Base-by-base conservation (phyloP, 2,888 invertebrate genomes). In the Xiphydria camelus region DNA sequence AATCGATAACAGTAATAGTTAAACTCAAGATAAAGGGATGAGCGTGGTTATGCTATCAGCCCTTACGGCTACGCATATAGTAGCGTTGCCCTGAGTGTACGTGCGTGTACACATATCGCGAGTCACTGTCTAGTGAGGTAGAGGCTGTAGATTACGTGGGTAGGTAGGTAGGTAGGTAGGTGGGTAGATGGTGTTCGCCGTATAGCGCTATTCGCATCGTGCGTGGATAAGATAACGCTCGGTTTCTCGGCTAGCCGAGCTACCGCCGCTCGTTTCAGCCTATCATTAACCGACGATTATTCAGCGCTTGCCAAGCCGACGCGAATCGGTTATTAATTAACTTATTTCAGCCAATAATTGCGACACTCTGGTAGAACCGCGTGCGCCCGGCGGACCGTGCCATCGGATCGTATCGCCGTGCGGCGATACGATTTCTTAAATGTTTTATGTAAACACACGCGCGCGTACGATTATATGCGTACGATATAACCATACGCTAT, bases 301-400 rank as follows among this genome's bases (percentile, higher is more conserved):
- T 43, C 43, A 42, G 12, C 35, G 18, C 42, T 25, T 2, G 33
- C 35, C 18, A 37, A 20, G 36, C 31, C 12, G 29, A 38, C 26
- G 21, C 35, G 31, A 43, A 43, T 37, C 37, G 31, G 44, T 56
- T 53, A 53, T 52, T 51, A 55, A 56, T 56, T 56, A 53, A 56
- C 52, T 53, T 55, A 55, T 56, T 51, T 45, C 48, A 42, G 17
- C 22, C 41, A 52, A 55, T 55, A 48, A 52, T 55, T 55, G 48
- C 49, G 42, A 55, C 22, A 35, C 33, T 12, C 15, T 6, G n/a
- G 15, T 2, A 5, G n/a, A 14, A n/a, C 18, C 33, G 15, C n/a
- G n/a, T n/a, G n/a, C n/a, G n/a, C 10, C 14, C 33, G 4, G 33
- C 14, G 15, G 19, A 29, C 32, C 50, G 26, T 43, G 31, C 38